phyloP scores from a whole-genome alignment of 2,113 vertebrate species.

The Campylomormyrus tamandua region DNA sequence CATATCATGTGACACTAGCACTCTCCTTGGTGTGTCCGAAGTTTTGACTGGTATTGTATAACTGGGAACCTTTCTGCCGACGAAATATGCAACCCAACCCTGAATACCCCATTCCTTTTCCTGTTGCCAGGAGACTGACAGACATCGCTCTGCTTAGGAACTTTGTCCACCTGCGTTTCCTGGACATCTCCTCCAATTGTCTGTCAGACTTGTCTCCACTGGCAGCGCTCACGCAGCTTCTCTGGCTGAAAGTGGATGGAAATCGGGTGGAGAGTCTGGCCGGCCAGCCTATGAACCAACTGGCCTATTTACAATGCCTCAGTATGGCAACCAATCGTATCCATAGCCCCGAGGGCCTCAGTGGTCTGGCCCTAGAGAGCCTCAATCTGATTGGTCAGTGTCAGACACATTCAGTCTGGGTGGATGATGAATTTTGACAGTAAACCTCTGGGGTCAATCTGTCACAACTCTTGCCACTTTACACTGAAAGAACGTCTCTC shows the following conservation, averaged over 20 bases:
- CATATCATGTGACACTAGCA: neutral
- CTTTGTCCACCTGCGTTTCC: conserved; percentile 79
- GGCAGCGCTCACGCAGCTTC: conserved; percentile 69
- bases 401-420: neutral
- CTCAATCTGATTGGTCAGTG: conserved; percentile 79
- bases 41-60: neutral
- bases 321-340: conserved; percentile 75
- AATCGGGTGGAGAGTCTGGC: conserved; percentile 60
- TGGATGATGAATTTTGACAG: neutral
- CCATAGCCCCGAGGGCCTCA: conserved; percentile 61
- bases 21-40: neutral
- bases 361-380: conserved; percentile 63
- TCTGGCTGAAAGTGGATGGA: conserved; percentile 80
- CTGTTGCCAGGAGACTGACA: conserved; percentile 62
- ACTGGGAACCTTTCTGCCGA: neutral
- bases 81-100: neutral
- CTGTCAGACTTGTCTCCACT: conserved; percentile 74
- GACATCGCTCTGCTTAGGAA: conserved; percentile 66
- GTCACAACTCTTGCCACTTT: neutral
- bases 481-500: neutral
- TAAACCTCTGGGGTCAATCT: neutral
- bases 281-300: conserved; percentile 60
- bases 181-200: conserved; percentile 82
- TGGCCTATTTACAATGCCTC: conserved; percentile 78
- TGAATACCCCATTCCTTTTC: neutral